A percentile compares a stretch with the other conserved stretches of the same genome.
Evolutionary conservation across 2,888 invertebrate genomes (phyloP).

Genomic region (Aspidiotus rigidus): DNA sequence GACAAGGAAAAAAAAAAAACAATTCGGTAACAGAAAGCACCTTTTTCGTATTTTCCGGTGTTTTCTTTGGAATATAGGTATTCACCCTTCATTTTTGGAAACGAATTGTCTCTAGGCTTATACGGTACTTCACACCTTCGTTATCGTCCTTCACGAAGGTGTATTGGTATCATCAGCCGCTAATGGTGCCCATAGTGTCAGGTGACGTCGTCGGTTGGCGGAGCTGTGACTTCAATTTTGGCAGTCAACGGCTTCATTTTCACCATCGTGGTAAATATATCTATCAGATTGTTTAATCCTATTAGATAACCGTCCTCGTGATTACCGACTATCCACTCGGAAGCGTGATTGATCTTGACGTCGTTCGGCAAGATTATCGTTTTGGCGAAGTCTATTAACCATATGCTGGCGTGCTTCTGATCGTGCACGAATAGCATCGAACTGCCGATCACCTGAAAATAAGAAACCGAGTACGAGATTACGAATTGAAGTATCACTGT

Average conservation of each 20-base stretch:
- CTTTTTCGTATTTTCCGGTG: no score
- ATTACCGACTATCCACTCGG: conserved; percentile 81
- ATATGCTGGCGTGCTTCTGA: conserved; percentile 73
- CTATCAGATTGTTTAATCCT: conserved; percentile 81
- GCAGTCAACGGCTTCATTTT: conserved; percentile 25
- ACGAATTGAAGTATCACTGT: no score
- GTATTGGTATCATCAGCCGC: no score
- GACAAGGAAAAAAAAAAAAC: no score
- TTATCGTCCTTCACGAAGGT: no score
- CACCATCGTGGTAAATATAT: conserved; percentile 61
- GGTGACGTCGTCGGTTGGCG: conserved; percentile 33
- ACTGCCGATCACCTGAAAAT: conserved; percentile 72
- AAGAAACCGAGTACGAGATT: not conserved
- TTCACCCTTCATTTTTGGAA: no score
- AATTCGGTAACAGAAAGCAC: no score
- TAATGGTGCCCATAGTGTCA: not conserved
- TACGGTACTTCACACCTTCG: no score
- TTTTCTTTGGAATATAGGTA: no score
- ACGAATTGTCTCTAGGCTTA: no score
- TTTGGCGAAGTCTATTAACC: conserved; percentile 98
- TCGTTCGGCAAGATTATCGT: conserved; percentile 71
- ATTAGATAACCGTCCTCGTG: conserved; percentile 93
- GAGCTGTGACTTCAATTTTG: conserved; percentile 35
- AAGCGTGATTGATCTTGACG: conserved; percentile 64
- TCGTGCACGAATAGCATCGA: conserved; percentile 93